phyloP scores from a whole-genome alignment of 2,797 vertebrate species.

The Hippoglossus hippoglossus region DNA sequence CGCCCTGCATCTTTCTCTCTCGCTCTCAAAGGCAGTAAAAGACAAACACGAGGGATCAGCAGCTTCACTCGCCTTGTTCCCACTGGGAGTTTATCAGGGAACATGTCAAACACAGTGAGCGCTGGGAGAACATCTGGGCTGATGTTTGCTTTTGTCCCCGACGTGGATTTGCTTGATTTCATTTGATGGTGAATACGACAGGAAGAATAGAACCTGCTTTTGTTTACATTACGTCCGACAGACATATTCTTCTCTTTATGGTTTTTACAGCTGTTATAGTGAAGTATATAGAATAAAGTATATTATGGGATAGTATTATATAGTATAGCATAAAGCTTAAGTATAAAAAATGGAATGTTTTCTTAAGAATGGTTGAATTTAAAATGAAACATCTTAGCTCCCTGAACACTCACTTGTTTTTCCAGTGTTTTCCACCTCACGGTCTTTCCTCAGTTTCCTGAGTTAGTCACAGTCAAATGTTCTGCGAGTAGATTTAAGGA shows the following conservation, averaged over 20 bases:
- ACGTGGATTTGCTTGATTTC: neutral
- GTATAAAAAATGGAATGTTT: too few species aligned
- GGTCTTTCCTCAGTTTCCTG: too few species aligned
- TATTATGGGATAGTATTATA: too few species aligned
- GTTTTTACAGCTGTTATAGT: too few species aligned
- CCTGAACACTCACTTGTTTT: too few species aligned
- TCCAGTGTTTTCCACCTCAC: too few species aligned
- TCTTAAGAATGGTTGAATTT: too few species aligned
- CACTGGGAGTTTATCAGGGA: slow-evolving; percentile 5
- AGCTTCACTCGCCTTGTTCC: slow-evolving; percentile 13
- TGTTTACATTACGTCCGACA: neutral
- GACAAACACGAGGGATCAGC: slow-evolving; percentile 34
- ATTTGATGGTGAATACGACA: neutral
- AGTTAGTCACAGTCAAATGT: too few species aligned
- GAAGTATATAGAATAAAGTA: too few species aligned
- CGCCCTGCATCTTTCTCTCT: neutral
- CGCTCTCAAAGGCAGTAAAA: slow-evolving; percentile 30
- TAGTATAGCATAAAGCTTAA: too few species aligned
- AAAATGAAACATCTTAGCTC: too few species aligned
- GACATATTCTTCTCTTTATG: too few species aligned
- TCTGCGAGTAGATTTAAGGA: neutral
- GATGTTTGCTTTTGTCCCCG: slow-evolving; percentile 10
- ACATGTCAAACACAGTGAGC: slow-evolving; percentile 29
- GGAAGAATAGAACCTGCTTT: neutral
- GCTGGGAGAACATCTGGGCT: slow-evolving; percentile 33